Percentiles rank a stretch among this genome's conserved stretches.
Evolutionary conservation across 2,113 vertebrate genomes (phyloP).

Genomic region (Sturnira hondurensis): DNA sequence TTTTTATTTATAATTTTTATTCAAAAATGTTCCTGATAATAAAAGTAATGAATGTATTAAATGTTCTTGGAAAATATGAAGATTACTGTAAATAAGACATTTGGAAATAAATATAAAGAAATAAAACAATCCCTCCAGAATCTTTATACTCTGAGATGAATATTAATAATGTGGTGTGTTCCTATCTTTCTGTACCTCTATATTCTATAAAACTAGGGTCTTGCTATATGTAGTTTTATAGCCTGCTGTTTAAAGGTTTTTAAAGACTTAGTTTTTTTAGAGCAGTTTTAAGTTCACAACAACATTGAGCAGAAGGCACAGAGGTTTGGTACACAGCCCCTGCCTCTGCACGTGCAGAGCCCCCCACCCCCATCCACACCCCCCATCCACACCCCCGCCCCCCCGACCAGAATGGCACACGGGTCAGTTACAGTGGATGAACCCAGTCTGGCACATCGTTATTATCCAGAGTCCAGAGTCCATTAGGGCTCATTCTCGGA

Average conservation of each 20-base stretch:
- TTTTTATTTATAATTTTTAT: neutral
- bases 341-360: too few species aligned
- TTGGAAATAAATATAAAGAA: slow-evolving; percentile 27
- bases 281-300: neutral
- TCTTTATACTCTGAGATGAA: neutral
- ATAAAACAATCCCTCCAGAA: neutral
- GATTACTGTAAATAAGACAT: neutral
- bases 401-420: too few species aligned
- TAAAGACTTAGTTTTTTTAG: neutral
- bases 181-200: slow-evolving; percentile 20
- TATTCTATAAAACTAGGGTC: neutral
- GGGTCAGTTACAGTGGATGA: neutral
- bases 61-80: slow-evolving; percentile 5
- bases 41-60: neutral
- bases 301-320: neutral
- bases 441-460: neutral
- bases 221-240: neutral
- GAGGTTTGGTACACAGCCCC: neutral
- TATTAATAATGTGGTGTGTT: neutral
- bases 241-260: neutral
- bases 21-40: neutral
- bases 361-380: neutral
- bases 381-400: too few species aligned
- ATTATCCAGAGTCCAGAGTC: neutral
- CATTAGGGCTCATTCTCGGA: neutral